Evolutionary conservation across 2,797 vertebrate species (phyloP).

Genomic region (Spinibarbus caldwelli): DNA sequence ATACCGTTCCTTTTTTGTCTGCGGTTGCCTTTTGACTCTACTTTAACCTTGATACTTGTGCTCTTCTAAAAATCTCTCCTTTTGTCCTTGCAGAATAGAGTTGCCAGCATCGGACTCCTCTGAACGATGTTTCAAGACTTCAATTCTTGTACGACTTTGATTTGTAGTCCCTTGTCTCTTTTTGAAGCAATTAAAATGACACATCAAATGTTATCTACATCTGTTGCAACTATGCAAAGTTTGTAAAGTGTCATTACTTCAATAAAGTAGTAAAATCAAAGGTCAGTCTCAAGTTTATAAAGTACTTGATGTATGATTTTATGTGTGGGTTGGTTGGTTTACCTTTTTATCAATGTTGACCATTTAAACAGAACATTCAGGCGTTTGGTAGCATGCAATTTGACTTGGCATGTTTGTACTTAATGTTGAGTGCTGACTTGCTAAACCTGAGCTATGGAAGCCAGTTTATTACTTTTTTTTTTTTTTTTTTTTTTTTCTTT

Average conservation of each 20-base stretch:
- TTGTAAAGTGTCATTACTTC: background rate
- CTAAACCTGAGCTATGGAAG: background rate
- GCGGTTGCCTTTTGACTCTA: fast-evolving
- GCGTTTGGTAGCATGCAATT: background rate
- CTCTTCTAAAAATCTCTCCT: background rate
- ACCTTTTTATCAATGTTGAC: background rate
- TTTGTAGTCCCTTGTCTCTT: no score
- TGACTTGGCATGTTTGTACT: background rate
- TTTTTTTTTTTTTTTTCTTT: no score
- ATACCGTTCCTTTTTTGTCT: constrained; percentile 75
- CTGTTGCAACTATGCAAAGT: background rate
- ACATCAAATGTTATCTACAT: fast-evolving
- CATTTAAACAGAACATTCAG: fast-evolving
- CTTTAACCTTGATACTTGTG: fast-evolving
- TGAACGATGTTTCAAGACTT: background rate
- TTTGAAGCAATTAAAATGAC: no score
- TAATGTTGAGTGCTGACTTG: no score
- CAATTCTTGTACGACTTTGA: fast-evolving
- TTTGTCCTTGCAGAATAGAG: background rate
- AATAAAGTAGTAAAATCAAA: background rate
- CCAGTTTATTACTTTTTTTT: fast-evolving
- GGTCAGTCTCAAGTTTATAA: fast-evolving
- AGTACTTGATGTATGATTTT: no score
- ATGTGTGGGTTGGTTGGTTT: background rate
- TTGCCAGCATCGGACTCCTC: background rate